Conservation (phyloP, 2,797 vertebrate genomes). For the Chrysocyon brachyurus region DNA sequence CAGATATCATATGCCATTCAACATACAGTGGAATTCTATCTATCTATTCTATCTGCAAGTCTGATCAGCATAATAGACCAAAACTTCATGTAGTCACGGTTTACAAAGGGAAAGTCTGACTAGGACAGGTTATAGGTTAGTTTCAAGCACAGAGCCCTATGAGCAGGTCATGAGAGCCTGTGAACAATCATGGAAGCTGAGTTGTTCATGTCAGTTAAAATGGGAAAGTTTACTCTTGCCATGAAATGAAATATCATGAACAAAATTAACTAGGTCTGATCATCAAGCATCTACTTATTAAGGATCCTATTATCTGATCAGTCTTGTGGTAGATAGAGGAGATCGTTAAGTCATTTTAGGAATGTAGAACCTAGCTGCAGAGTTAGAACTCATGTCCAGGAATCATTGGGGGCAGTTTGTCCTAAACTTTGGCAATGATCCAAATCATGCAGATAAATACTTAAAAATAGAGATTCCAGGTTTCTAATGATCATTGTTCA, state of each 20-base stretch:
- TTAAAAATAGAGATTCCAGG: neutral
- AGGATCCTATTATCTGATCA: neutral
- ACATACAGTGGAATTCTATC: neutral
- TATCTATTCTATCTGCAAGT: neutral
- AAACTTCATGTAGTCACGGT: neutral
- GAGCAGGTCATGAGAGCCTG: neutral
- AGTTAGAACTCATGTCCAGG: neutral
- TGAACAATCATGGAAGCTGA: neutral
- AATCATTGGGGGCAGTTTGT: neutral
- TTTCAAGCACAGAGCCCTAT: neutral
- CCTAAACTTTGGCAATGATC: neutral
- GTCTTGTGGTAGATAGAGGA: neutral
- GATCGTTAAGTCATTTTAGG: neutral
- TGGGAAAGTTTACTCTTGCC: neutral
- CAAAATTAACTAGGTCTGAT: neutral
- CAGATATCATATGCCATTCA: neutral
- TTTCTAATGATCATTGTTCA: conserved; percentile 6
- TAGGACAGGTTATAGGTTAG: neutral
- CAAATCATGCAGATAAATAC: neutral
- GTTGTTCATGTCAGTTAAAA: neutral
- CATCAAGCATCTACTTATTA: neutral
- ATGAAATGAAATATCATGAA: neutral
- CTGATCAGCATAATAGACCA: neutral
- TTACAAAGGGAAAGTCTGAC: neutral
- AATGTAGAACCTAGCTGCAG: neutral